These are phyloP conservation scores for Loriculus beryllinus DNA, from an alignment of 2,797 vertebrate species.

Conservation along the genomic window DNA sequence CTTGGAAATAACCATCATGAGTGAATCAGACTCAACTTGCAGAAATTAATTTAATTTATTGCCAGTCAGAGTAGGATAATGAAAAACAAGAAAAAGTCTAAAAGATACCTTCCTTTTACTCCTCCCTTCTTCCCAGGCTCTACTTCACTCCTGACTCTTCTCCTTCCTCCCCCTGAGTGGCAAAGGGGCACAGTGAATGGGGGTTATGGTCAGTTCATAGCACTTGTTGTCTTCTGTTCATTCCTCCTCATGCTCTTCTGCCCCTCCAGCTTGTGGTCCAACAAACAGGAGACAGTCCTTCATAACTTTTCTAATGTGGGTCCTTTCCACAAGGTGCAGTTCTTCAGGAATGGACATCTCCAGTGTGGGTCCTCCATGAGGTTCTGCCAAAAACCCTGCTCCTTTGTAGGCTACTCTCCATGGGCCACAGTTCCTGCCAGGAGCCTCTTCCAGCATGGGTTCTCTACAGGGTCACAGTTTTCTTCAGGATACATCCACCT, in stretches of 20 bases:
- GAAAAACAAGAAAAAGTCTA: not conserved
- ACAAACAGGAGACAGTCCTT: not conserved
- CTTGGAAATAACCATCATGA: not conserved
- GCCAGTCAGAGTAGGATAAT: not conserved
- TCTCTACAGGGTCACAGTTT: not conserved
- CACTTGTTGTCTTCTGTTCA: not conserved
- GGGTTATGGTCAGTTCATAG: not conserved
- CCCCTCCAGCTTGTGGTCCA: not conserved
- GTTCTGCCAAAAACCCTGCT: not conserved
- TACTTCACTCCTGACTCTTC: not conserved
- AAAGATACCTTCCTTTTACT: not conserved
- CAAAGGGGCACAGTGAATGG: not conserved
- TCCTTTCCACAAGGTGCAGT: not conserved
- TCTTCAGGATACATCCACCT: not conserved
- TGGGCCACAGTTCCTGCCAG: not conserved
- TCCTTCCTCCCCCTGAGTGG: not conserved
- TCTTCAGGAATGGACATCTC: not conserved
- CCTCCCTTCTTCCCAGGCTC: not conserved
- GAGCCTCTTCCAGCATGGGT: too few species aligned
- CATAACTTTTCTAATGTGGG: not conserved
- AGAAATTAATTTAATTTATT: not conserved
- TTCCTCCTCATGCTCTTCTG: not conserved
- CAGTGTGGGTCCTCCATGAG: rapidly evolving
- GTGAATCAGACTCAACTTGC: not conserved
- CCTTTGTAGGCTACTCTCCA: not conserved